Base-by-base conservation (phyloP, 2,797 vertebrate genomes). In the Sebastes taczanowskii region DNA sequence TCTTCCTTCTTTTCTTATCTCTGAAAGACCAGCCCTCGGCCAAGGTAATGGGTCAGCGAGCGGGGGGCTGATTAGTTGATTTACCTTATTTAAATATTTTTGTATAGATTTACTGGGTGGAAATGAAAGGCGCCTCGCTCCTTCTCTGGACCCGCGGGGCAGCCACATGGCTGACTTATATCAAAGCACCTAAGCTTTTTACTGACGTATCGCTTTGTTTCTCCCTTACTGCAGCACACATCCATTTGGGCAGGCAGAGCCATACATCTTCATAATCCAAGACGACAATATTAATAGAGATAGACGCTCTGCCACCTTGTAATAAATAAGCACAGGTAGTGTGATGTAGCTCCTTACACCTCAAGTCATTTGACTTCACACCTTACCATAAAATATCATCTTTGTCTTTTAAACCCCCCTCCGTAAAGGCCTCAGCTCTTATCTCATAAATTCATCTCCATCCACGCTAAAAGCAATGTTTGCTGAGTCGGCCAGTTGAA, bases 1-100 rank as follows among this genome's bases (percentile, higher is more conserved):
- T 95, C 91, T 95, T 94, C 91, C 83, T 81, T 86, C 85, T 81
- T 86, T 89, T 88, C 94, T 96, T 96, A 95, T 96, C 95, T 94
- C 71, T 89, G 71, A 92, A 86, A 93, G 88, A 90, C 85, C 95
- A 94, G 91, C 89, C 89, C 84, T 93, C 88, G 80, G 90, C 86
- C 78, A 84, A 93, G 87, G 93, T 93, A 93, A 88, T 80, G 93
- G 94, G 92, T 95, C 93, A 91, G 74, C 88, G 90, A 92, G 89
- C 78, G 64, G 80, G 78, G 83, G 86, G 82, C 90, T 88, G 90
- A 95, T 94, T 92, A 91, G 86, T 64, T 89, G 92, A 94, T 95
- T 95, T 92, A 79, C 73, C 73, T 83, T 89, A 94, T 94, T 94
- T 91, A 82, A 94, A 94, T 93, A 93, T 88, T 94, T 95, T 87